Conservation (phyloP, 2,888 invertebrate species). For the Chelonus formosanus region DNA sequence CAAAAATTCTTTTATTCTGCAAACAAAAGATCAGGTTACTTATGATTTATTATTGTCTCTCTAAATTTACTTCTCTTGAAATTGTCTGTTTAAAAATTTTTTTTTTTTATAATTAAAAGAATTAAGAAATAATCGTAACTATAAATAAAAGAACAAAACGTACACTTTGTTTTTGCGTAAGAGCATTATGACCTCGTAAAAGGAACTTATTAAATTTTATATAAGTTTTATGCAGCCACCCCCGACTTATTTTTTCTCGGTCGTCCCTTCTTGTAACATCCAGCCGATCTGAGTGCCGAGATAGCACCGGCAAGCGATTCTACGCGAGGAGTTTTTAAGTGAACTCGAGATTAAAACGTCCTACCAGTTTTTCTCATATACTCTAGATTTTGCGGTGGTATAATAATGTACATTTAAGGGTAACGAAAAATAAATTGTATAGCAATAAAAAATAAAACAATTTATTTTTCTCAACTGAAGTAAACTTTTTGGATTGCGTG, state of each 20-base stretch:
- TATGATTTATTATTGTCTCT: constrained; percentile 16
- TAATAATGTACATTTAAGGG: too few relatives aligned
- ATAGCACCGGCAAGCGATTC: constrained; percentile 52
- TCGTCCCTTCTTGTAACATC: constrained; percentile 16
- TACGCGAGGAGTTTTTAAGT: constrained; percentile 58
- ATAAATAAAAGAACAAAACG: constrained; percentile 5
- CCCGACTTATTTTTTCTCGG: constrained; percentile 23
- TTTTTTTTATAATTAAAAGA: constrained; percentile 6
- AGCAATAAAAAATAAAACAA: too few relatives aligned
- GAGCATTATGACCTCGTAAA: constrained; percentile 37
- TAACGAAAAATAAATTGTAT: too few relatives aligned
- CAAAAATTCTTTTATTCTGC: constrained; percentile 13
- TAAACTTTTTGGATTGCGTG: too few relatives aligned
- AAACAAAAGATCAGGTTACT: constrained; percentile 19
- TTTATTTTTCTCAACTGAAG: too few relatives aligned
- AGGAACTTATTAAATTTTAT: constrained; percentile 64
- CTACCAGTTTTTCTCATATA: constrained; percentile 50
- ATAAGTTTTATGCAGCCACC: constrained; percentile 58
- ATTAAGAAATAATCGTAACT: not conserved
- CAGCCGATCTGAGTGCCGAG: constrained; percentile 53
- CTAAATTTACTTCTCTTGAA: constrained; percentile 2
- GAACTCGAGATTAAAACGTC: constrained; percentile 61
- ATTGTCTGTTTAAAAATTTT: not conserved
- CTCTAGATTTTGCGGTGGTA: constrained; percentile 44
- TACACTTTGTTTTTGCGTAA: constrained; percentile 18